Conservation (phyloP, 2,888 invertebrate species). For the Copidosoma aretas region DNA sequence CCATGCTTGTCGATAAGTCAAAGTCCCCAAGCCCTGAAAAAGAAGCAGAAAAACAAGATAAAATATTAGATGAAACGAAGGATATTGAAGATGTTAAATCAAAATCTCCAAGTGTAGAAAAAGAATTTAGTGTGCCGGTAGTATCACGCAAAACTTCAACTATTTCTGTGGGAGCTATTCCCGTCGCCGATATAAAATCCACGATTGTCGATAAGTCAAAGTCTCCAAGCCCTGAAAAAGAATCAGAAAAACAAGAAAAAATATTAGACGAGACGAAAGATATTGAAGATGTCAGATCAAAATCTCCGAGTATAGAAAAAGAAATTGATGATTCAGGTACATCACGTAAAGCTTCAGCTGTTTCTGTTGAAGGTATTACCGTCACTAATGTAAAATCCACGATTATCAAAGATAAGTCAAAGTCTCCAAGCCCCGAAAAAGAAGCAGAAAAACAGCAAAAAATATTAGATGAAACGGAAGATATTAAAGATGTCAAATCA, state of each 20-base stretch:
- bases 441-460: not conserved
- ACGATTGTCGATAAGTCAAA: too few relatives aligned
- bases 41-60: slow-evolving; percentile 3
- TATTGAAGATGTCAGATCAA: not conserved
- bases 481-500: not conserved
- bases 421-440: slow-evolving; percentile 33
- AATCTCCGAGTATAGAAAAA: slow-evolving; percentile 7
- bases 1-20: too few relatives aligned
- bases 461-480: not conserved
- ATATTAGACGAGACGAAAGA: not conserved
- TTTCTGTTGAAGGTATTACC: not conserved
- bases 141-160: too few relatives aligned
- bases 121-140: not conserved
- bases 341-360: not conserved
- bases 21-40: slow-evolving; percentile 33
- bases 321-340: not conserved
- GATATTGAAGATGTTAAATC: not conserved
- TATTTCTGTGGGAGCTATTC: too few relatives aligned
- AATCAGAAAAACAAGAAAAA: not conserved
- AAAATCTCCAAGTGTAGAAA: slow-evolving; percentile 40
- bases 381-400: not conserved
- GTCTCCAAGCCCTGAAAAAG: too few relatives aligned
- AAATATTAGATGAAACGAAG: not conserved
- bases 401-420: not conserved
- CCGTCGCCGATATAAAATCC: too few relatives aligned